Evolutionary conservation across 92 coral and sea anemone genomes (phyloP).

Genomic region (Actinernus sp.): DNA sequence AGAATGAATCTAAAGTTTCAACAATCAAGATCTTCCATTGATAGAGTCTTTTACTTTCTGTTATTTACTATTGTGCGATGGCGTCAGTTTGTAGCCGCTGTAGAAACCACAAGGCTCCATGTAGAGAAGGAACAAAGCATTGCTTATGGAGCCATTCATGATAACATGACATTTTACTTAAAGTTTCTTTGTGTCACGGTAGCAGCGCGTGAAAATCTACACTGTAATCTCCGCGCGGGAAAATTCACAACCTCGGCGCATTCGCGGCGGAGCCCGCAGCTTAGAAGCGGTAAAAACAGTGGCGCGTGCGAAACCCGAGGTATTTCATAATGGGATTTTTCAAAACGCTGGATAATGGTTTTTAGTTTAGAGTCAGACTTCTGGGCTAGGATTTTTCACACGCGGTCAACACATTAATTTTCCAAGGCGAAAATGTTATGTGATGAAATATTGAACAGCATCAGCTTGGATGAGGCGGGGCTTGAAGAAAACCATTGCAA

Average conservation of each 20-base stretch:
- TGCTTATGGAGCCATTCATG: background rate
- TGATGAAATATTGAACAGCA: slow-evolving; percentile 81
- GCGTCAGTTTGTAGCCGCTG: background rate
- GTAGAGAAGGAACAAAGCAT: background rate
- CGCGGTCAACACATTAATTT: slow-evolving; percentile 56
- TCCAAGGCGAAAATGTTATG: slow-evolving; percentile 68
- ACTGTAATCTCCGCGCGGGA: background rate
- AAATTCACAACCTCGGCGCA: background rate
- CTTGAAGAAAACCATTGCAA: too few species aligned
- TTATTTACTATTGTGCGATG: background rate
- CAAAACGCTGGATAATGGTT: background rate
- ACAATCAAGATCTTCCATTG: background rate
- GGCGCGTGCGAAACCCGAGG: background rate
- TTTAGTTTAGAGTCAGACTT: slow-evolving; percentile 16
- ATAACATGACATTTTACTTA: slow-evolving; percentile 1
- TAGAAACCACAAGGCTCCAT: background rate
- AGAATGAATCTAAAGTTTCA: background rate
- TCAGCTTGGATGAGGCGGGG: slow-evolving; percentile 31
- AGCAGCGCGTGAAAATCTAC: background rate
- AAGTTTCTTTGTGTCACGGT: background rate
- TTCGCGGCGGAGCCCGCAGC: background rate
- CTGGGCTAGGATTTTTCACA: background rate
- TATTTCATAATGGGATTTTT: background rate
- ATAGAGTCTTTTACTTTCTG: background rate
- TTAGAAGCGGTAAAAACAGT: background rate